Evolutionary conservation across 2,113 vertebrate species (phyloP), one percentile per base, ranked within the genome.

Genomic region (Phyllopteryx taeniolatus): DNA sequence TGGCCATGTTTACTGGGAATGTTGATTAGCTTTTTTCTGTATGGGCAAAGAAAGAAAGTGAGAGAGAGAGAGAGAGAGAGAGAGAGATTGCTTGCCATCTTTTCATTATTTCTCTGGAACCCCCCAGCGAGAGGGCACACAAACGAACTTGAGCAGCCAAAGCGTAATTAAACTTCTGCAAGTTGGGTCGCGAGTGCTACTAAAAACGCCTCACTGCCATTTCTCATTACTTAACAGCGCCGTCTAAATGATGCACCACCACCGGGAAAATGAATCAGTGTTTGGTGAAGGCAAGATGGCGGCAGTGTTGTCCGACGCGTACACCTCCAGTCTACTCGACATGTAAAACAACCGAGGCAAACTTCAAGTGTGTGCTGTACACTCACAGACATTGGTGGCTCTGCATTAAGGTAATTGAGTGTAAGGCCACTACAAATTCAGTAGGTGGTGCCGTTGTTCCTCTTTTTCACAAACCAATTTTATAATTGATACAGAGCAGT

Each of bases 81-180:
- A 11, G 42, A n/a, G 44, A 66, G 63, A 66, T 46, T 31, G 64
- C 83, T 73, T 87, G 87, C 80, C 88, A 87, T 91, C 81, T 85
- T 86, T 86, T 80, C 84, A 87, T 89, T 90, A 87, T 90, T 84
- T 85, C 68, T 77, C 35, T 57, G 39, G 67, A 74, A 75, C 68
- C 78, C 83, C 78, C 85, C 35, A 17, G 82, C 82, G 86, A 85
- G 85, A 84, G 85, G 89, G 83, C 87, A 84, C 73, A 68, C 77
- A 83, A 84, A 87, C 59, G 53, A 77, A 81, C 78, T 81, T 73
- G 75, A 83, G 84, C 78, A 78, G 82, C 82, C 78, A 72, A 82
- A 71, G 57, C 75, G 64, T 91, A 93, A 92, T 93, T 93, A 92
- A 90, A 89, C 89, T 87, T 75, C 77, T 81, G 83, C 84, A 61